A percentile compares a stretch with the other conserved stretches of the same genome.
Evolutionary conservation across 2,113 vertebrate species (phyloP).

Genomic region (Ginglymostoma cirratum): DNA sequence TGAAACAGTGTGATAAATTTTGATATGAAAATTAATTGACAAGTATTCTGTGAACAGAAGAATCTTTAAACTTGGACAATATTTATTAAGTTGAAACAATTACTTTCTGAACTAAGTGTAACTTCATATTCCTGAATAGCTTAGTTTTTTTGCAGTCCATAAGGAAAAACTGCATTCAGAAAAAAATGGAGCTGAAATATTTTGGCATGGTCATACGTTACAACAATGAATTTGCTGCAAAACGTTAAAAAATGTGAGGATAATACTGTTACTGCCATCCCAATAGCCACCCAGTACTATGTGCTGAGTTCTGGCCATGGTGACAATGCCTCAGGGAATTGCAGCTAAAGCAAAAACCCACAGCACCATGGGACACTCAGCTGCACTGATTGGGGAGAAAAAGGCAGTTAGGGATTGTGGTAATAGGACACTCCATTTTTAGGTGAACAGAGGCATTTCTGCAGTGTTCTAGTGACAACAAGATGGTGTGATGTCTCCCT

Average conservation of each 20-base stretch:
- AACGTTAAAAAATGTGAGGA: not conserved
- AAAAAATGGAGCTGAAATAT: not conserved
- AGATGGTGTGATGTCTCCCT: no score
- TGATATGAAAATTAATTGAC: not conserved
- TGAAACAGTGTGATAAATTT: not conserved
- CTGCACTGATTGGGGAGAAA: no score
- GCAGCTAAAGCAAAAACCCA: no score
- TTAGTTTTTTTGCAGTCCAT: not conserved
- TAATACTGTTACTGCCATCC: no score
- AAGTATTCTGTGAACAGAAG: not conserved
- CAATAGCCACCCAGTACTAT: no score
- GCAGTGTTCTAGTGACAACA: no score
- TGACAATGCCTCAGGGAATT: no score
- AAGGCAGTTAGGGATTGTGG: no score
- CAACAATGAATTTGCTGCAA: not conserved
- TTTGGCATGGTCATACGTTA: not conserved
- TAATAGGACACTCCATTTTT: no score
- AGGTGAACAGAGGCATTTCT: no score
- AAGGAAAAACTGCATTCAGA: not conserved
- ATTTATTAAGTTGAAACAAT: not conserved
- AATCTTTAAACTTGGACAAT: not conserved
- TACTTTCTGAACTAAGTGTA: not conserved
- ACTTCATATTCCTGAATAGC: not conserved
- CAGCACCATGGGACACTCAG: no score
- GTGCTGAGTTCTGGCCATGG: no score